Evolutionary conservation across 1,140 invertebrate species (phyloP).

Genomic region (Pogonognathellus flavescens): DNA sequence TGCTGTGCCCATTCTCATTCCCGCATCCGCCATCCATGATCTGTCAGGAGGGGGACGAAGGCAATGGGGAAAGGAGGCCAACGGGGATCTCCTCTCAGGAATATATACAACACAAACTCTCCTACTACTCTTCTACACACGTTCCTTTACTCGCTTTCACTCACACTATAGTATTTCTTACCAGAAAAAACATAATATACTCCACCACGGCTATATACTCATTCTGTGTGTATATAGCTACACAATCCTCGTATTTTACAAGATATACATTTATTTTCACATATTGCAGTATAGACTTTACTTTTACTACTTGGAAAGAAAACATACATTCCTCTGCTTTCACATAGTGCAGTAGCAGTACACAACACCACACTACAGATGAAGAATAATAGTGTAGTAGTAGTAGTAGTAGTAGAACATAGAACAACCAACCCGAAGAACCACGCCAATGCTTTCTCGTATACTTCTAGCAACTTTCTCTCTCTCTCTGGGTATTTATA

Average conservation of each 20-base stretch:
- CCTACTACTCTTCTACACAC: background rate
- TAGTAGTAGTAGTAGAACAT: background rate
- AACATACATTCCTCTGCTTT: too few species aligned
- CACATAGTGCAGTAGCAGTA: too few species aligned
- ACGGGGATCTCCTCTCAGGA: conserved; percentile 21
- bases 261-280: too few species aligned
- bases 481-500: too few species aligned
- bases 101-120: background rate
- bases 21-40: conserved; percentile 48
- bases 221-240: background rate
- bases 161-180: background rate
- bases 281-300: too few species aligned
- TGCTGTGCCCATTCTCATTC: conserved; percentile 49
- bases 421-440: too few species aligned
- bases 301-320: too few species aligned
- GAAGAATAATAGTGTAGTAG: background rate
- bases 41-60: conserved; percentile 32
- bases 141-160: conserved; percentile 25
- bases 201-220: background rate
- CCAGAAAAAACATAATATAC: background rate
- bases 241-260: background rate
- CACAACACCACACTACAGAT: too few species aligned
- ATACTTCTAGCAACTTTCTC: too few species aligned
- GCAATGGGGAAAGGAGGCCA: conserved; percentile 6
- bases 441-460: too few species aligned